Base-by-base conservation (phyloP, 2,113 vertebrate species). In the Onychostruthus taczanowskii region DNA sequence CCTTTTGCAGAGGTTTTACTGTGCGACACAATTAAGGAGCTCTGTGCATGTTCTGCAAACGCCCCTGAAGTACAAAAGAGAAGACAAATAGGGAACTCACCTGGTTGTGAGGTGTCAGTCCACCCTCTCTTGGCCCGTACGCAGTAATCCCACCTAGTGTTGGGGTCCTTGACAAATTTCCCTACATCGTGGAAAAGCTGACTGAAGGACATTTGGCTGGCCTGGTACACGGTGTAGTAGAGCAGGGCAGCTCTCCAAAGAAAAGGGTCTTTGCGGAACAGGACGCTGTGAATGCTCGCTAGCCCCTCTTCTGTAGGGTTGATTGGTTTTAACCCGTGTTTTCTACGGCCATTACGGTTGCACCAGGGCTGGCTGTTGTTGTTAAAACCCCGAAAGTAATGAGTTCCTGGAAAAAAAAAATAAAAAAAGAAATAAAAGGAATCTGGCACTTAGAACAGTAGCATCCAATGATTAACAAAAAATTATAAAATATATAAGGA, bases 291-390 rank as follows among this genome's bases (percentile, higher is more conserved):
- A 72, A 99, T 98, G 94, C 99, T 99, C 0, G 99, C 99, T 73
- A 99, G 98, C 5, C 99, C 99, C 92, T 99, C 99, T 94, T 99
- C 99, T 1, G 99, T 99, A 55, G 99, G 99, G 87, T 99, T 99
- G 84, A 98, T 97, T 14, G 99, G 99, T 76, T 98, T 98, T 52
- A 99, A 97, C 46, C 98, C 98, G 6, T 98, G 98, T 76, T 97
- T 99, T 76, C 95, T 98, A 28, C 99, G 98, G 7, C 98, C 98
- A 0, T 64, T 94, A 84, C 98, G 96, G 82, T 95, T 99, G 97
- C 98, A 97, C 99, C 99, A 99, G 1, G 98, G 99, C 94, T 99
- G 99, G 79, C 98, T 98, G 86, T 97, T 98, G 95, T 99, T 99
- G 97, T 99, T 99, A 58, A 99, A 98, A 21, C 99, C 98, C 15